Conservation (phyloP, 2,888 invertebrate species). For the Philereme transversata region DNA sequence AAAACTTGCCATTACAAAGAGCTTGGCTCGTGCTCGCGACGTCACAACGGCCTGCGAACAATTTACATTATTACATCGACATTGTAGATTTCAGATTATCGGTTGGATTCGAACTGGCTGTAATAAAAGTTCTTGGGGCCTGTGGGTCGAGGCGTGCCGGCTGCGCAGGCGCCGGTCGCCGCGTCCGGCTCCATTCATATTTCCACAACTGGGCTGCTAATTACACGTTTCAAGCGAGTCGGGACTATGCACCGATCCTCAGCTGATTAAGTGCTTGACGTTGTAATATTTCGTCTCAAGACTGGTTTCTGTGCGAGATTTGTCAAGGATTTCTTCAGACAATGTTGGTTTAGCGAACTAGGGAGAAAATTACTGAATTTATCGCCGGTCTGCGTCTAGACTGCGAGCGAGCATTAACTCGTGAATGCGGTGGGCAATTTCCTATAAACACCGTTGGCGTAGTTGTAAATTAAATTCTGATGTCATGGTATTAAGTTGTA, state of each 20-base stretch:
- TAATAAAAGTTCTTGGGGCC: constrained; percentile 49
- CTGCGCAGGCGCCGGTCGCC: constrained; percentile 52
- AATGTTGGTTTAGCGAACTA: constrained; percentile 39
- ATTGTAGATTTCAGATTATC: constrained; percentile 29
- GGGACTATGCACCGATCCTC: constrained; percentile 52
- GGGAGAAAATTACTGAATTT: constrained; percentile 51
- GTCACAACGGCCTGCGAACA: constrained; percentile 30
- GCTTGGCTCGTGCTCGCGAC: constrained; percentile 20
- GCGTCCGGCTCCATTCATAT: constrained; percentile 66
- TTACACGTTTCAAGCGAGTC: constrained; percentile 58
- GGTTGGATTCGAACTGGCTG: constrained; percentile 29
- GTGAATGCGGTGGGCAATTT: constrained; percentile 54
- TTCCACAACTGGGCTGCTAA: constrained; percentile 73
- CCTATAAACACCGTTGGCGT: constrained; percentile 56
- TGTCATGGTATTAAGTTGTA: constrained; percentile 65
- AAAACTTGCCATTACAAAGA: constrained; percentile 49
- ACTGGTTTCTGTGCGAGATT: constrained; percentile 36
- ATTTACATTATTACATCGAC: constrained; percentile 27
- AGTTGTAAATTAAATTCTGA: constrained; percentile 71
- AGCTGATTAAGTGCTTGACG: constrained; percentile 73
- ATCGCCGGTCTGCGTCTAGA: constrained; percentile 39
- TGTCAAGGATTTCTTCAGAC: constrained; percentile 34
- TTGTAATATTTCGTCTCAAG: constrained; percentile 59
- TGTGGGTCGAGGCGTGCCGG: constrained; percentile 53
- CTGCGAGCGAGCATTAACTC: constrained; percentile 25